Base-by-base conservation (phyloP, 2,797 vertebrate genomes). In the Melopsittacus undulatus region DNA sequence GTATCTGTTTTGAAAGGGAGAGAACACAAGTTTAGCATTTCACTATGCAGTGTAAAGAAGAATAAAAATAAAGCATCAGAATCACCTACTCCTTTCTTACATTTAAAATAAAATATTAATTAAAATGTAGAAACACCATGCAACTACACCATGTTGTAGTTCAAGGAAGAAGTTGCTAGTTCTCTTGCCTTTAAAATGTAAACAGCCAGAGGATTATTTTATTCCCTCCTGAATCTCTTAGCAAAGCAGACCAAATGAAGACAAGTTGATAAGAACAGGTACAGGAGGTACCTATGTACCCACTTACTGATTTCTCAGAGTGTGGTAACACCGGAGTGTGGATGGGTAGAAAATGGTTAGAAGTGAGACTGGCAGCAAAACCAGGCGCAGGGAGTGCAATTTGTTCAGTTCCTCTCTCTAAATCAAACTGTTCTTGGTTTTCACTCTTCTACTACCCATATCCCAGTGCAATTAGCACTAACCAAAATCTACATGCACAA, bases 1-100 rank as follows among this genome's bases (percentile, higher is more conserved):
- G 98, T 98, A 95, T 99, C 99, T 99, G 95, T 95, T 97, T 96
- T 92, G 89, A 92, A 95, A 92, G 51, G 15, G 27, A 97, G 73
- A 98, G 26, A 96, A 89, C 42, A 95, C 2, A 96, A 86, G 30
- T 70, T 96, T 43, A 94, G 42, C 29, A 90, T 68, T 76, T 81
- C 46, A 83, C 49, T 59, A 85, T 8, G 49, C 5, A 62, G 27
- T 11, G 3, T 13, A 87, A 64, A 18, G 13, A 26, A 8, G 9
- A 81, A 75, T n/a, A 89, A 89, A 11, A 85, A 75, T 36, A 89
- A 89, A 56, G 61, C 54, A 84, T 36, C 30, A 84, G 56, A 92
- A 92, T 67, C 42, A 77, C 26, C 24, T 76, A 17, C 17, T 61
- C 14, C 77, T 34, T 56, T 66, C 42, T 66, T 54, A 57, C 18